Base-by-base conservation (phyloP, 1,140 invertebrate species). In the Diorhabda elongata region DNA sequence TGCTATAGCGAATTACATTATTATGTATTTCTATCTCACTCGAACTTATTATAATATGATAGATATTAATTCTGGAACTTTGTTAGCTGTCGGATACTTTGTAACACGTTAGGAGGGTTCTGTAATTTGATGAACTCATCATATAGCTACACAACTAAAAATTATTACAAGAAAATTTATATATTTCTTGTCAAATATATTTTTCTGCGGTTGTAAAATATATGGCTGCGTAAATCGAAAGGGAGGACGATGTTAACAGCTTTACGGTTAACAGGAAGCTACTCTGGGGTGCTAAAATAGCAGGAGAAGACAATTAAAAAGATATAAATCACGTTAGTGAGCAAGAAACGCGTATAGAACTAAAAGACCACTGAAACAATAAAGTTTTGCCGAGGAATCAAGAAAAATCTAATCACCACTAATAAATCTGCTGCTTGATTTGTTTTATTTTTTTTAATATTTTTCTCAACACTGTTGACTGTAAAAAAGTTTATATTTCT, bases 271-370 rank as follows among this genome's bases (percentile, higher is more conserved):
- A 6, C 47, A 52, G 47, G n/a, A 52, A 52, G 47, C 47, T 4
- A 52, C n/a, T 52, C n/a, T 52, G 47, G 47, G 6, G 47, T 52
- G 47, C 47, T 6, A n/a, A n/a, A 52, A 52, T 52, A n/a, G 47
- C 42, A 61, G 59, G 26, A 43, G 6, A 43, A 43, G 26, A 61
- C 59, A 61, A 61, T 61, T 61, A 61, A 61, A 61, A 61, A 61
- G 26, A 61, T 42, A 61, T 61, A 41, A 41, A 61, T 61, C 59
- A 61, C 26, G 59, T 42, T 42, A 43, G 42, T 61, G 6, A n/a
- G 47, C 47, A 6, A n/a, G 6, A n/a, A n/a, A 3, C n/a, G 47
- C n/a, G 47, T 6, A 52, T 52, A 52, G 47, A 52, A 3, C 47
- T 8, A 52, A 52, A 6, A 6, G 47, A 52, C 47, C 47, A 8